Conservation (phyloP, 2,113 vertebrate species). For the Rhynchopsitta pachyrhyncha region DNA sequence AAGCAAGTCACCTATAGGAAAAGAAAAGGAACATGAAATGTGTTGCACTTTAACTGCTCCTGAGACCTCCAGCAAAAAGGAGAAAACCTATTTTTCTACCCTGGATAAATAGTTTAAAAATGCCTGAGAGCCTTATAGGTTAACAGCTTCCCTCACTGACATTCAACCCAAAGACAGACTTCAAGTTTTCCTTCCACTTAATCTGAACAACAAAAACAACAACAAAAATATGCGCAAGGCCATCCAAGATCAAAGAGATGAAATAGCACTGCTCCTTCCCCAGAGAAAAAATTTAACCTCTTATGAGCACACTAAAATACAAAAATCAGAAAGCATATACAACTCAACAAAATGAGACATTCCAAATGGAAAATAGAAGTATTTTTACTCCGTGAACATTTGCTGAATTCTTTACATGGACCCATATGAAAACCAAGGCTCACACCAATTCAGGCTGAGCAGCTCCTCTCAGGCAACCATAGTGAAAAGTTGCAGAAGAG, state of each 20-base stretch:
- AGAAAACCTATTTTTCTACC: not conserved
- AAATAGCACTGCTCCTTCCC: not conserved
- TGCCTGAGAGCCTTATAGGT: not conserved
- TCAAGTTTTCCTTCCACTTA: not conserved
- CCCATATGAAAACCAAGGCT: not conserved
- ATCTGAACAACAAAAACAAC: not conserved
- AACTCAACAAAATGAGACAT: not conserved
- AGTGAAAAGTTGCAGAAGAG: not conserved
- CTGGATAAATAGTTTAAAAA: not conserved
- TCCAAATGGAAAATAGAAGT: not conserved
- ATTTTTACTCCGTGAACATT: not conserved
- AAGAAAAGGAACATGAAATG: not conserved
- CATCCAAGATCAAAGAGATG: not conserved
- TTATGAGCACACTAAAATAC: not conserved
- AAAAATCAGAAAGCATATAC: not conserved
- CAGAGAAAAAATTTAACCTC: not conserved
- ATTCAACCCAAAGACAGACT: not conserved
- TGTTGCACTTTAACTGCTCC: not conserved
- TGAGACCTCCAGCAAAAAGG: not conserved
- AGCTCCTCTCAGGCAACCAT: not conserved
- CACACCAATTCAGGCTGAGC: not conserved
- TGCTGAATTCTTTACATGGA: not conserved
- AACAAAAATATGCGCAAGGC: not conserved
- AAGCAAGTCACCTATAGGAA: conserved; percentile 91
- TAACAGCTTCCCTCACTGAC: not conserved